A percentile compares a stretch with the other conserved stretches of the same genome.
Conservation (phyloP, 2,888 invertebrate species). For the Polydrusus pterygomalis region DNA sequence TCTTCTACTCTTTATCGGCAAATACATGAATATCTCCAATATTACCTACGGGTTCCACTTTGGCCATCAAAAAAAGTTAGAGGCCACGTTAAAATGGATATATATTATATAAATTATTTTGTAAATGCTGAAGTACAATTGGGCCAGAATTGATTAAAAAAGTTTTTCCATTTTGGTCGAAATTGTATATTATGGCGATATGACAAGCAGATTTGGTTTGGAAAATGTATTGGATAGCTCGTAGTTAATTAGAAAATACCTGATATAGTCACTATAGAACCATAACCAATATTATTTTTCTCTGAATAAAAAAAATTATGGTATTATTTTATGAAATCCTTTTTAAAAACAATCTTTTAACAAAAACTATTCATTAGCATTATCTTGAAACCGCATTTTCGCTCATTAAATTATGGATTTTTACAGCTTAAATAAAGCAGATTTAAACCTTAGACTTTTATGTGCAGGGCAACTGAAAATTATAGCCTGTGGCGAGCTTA, state of each 20-base stretch:
- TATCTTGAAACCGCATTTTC: slow-evolving; percentile 26
- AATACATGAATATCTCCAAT: too few relatives aligned
- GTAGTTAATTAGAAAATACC: background rate
- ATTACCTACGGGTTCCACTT: too few relatives aligned
- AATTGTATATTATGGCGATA: too few relatives aligned
- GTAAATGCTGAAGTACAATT: too few relatives aligned
- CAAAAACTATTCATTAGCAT: slow-evolving; percentile 15
- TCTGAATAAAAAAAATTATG: background rate
- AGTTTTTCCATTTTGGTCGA: too few relatives aligned
- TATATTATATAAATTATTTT: too few relatives aligned
- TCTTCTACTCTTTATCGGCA: too few relatives aligned
- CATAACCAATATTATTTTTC: background rate
- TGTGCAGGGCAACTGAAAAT: slow-evolving; percentile 52
- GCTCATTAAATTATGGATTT: slow-evolving; percentile 53
- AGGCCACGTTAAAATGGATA: too few relatives aligned
- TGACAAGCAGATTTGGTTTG: too few relatives aligned
- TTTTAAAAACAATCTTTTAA: background rate
- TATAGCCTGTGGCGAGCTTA: slow-evolving; percentile 64
- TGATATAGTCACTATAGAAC: background rate
- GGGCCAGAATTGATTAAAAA: too few relatives aligned
- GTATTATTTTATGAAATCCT: background rate
- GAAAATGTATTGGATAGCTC: too few relatives aligned
- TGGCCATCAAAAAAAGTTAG: too few relatives aligned
- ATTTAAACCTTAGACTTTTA: slow-evolving; percentile 52
- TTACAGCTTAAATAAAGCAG: slow-evolving; percentile 49